Conservation (phyloP, 2,797 vertebrate genomes). For the Arrhamphus sclerolepis region DNA sequence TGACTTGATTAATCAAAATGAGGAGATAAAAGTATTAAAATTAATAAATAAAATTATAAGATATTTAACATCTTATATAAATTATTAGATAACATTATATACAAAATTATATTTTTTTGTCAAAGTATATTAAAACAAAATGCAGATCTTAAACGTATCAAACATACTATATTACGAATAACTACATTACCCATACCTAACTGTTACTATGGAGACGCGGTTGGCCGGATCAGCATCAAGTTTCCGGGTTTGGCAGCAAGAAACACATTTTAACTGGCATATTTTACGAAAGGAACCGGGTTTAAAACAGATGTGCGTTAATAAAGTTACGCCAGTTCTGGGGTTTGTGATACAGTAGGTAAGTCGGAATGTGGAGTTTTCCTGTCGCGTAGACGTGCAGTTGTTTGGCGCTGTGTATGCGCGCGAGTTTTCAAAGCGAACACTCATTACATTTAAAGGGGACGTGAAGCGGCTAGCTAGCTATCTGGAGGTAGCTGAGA, state of each 20-base stretch:
- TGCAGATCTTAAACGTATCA: no score
- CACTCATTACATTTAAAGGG: constrained; percentile 24
- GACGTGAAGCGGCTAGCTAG: constrained; percentile 2
- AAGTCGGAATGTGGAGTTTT: no score
- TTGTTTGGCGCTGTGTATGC: constrained; percentile 74
- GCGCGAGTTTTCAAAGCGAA: constrained; percentile 82
- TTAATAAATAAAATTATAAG: no score
- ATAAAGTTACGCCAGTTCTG: background rate
- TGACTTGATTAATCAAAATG: no score
- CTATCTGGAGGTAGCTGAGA: constrained; percentile 23
- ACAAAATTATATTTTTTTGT: no score
- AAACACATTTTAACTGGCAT: background rate
- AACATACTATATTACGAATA: no score
- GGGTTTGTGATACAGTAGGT: fast-evolving
- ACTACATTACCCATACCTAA: constrained; percentile 50
- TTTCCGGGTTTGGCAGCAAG: background rate
- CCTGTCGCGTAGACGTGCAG: background rate
- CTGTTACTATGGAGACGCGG: constrained; percentile 42
- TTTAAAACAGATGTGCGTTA: fast-evolving
- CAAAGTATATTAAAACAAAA: no score
- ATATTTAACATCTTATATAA: no score
- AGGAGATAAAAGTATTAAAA: no score
- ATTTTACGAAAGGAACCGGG: fast-evolving
- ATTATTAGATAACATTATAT: no score
- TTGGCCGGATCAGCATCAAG: background rate